phyloP scores from a whole-genome alignment of 2,888 invertebrate genomes.

The Metacarcinus magister region DNA sequence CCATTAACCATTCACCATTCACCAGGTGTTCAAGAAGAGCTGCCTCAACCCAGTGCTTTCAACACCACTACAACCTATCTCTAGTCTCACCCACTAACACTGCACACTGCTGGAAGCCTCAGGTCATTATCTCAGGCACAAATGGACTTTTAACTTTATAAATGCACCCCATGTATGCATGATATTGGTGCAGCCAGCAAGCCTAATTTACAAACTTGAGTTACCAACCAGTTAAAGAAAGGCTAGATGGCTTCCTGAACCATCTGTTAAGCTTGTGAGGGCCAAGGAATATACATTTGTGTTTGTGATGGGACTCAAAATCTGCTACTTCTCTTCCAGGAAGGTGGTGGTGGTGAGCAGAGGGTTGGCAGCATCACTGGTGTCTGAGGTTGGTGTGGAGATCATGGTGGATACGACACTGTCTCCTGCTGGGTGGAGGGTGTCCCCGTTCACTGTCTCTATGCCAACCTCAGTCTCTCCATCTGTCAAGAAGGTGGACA shows the following conservation, averaged over 20 bases:
- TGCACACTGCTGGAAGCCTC: constrained; percentile 49
- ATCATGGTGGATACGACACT: constrained; percentile 68
- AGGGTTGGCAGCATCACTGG: constrained; percentile 78
- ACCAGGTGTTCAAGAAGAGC: not conserved
- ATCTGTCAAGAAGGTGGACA: constrained; percentile 62
- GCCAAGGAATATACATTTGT: constrained; percentile 42
- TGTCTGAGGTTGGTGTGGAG: constrained; percentile 76
- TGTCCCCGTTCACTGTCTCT: constrained; percentile 64
- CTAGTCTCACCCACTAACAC: constrained; percentile 17
- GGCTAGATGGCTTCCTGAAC: constrained; percentile 22
- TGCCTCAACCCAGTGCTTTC: not conserved
- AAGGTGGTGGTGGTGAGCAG: constrained; percentile 75
- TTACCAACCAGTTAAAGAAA: constrained; percentile 58
- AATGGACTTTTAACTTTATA: constrained; percentile 42
- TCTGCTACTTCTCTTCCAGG: constrained; percentile 75
- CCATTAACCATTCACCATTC: not conserved
- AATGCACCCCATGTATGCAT: constrained; percentile 10
- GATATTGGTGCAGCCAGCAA: constrained; percentile 33
- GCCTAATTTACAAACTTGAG: not conserved
- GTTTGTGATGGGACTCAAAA: constrained; percentile 23
- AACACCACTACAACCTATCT: not conserved
- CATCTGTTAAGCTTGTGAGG: constrained; percentile 47
- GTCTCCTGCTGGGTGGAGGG: constrained; percentile 61
- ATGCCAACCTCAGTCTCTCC: constrained; percentile 73
- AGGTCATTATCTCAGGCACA: constrained; percentile 53